Evolutionary conservation across 2,888 invertebrate genomes (phyloP).

Genomic region (Mechanitis messenoides): DNA sequence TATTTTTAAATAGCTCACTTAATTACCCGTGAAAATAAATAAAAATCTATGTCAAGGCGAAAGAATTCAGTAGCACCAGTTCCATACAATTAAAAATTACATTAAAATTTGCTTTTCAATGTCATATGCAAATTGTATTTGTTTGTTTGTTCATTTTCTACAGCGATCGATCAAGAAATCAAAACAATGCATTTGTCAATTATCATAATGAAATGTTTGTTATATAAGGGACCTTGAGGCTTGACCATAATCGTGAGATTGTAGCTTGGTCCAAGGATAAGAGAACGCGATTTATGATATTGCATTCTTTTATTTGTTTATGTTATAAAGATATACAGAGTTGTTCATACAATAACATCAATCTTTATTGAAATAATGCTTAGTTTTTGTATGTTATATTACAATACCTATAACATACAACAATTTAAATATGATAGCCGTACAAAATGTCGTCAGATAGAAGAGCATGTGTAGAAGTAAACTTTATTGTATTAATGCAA

Average conservation of each 20-base stretch:
- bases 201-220: slow-evolving; percentile 54
- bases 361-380: too few relatives aligned
- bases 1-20: slow-evolving; percentile 14
- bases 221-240: slow-evolving; percentile 71
- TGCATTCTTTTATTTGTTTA: slow-evolving; percentile 14
- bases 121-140: slow-evolving; percentile 25
- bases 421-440: too few relatives aligned
- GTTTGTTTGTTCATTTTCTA: slow-evolving; percentile 22
- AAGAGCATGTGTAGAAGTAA: background rate
- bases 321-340: background rate
- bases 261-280: slow-evolving; percentile 45
- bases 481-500: too few relatives aligned
- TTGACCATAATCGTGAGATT: slow-evolving; percentile 71
- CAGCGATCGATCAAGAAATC: slow-evolving; percentile 37
- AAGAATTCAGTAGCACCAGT: slow-evolving; percentile 14
- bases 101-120: slow-evolving; percentile 25
- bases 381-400: too few relatives aligned
- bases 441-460: too few relatives aligned
- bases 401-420: too few relatives aligned
- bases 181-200: slow-evolving; percentile 41
- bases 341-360: background rate
- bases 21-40: slow-evolving; percentile 3
- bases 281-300: slow-evolving; percentile 38
- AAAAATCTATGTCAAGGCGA: slow-evolving; percentile 19
- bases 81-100: slow-evolving; percentile 21